Evolutionary conservation across 2,113 vertebrate genomes (phyloP).

Genomic region (Piprites chloris): DNA sequence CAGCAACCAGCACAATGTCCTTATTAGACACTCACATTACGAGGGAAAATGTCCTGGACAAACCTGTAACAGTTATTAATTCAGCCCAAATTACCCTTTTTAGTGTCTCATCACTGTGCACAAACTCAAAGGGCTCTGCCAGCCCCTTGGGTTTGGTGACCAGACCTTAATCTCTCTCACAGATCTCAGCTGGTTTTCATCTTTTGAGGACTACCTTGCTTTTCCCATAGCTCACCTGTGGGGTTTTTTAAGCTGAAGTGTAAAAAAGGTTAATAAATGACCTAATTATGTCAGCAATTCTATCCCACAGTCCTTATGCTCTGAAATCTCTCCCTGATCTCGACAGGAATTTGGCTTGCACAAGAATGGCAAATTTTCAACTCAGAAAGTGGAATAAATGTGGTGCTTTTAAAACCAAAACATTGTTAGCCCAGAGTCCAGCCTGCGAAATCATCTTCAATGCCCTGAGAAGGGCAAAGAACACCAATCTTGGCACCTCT

Average conservation of each 20-base stretch:
- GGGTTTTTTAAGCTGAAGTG: neutral
- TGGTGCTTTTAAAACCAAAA: neutral
- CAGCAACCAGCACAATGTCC: neutral
- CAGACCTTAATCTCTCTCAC: neutral
- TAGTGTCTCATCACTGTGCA: neutral
- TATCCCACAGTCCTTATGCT: neutral
- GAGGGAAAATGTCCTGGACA: neutral
- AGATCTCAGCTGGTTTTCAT: neutral
- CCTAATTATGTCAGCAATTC: conserved; percentile 44
- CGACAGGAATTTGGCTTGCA: neutral
- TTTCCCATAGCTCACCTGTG: neutral
- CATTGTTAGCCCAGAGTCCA: neutral
- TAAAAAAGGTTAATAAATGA: conserved; percentile 44
- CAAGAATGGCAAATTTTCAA: conserved; percentile 9
- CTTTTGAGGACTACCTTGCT: neutral
- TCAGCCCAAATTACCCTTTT: neutral
- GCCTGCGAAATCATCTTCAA: neutral
- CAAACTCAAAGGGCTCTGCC: neutral
- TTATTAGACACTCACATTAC: neutral
- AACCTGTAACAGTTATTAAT: conserved; percentile 1
- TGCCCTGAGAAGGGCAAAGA: neutral
- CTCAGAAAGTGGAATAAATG: conserved; percentile 21
- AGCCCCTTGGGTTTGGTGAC: neutral
- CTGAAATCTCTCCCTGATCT: conserved; percentile 40
- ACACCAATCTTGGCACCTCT: neutral